Percentiles rank a stretch among this genome's conserved stretches.
Conservation (phyloP, 2,797 vertebrate genomes). For the Cuniculus paca region DNA sequence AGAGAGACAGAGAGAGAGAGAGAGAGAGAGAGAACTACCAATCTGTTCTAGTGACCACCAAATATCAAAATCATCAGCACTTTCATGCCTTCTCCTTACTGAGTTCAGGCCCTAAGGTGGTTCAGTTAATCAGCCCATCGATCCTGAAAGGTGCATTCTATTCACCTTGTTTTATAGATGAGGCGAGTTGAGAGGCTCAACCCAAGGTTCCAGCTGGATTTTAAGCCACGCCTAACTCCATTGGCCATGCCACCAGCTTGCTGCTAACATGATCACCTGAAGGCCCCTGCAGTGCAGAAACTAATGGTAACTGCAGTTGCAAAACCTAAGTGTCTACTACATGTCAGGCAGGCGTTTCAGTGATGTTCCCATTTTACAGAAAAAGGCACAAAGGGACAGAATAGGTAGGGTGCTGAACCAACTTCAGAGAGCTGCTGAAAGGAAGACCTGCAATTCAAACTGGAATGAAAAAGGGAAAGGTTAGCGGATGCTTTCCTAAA, state of each 20-base stretch:
- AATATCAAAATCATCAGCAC: background rate
- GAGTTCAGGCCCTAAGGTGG: background rate
- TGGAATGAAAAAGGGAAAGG: background rate
- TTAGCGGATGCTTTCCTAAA: background rate
- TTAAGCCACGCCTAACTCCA: background rate
- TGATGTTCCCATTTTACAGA: conserved; percentile 38
- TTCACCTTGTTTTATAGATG: background rate
- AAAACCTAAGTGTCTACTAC: background rate
- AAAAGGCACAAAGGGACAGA: background rate
- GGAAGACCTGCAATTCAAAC: background rate
- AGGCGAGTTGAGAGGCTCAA: background rate
- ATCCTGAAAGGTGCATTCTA: conserved; percentile 13
- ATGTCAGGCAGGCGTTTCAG: background rate
- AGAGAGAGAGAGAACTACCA: background rate
- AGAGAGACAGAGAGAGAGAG: background rate
- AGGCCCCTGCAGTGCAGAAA: background rate
- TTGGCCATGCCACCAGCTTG: background rate
- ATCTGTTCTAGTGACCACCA: background rate
- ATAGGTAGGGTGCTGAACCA: background rate
- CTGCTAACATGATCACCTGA: background rate
- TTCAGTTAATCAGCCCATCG: background rate
- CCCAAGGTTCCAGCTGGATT: background rate
- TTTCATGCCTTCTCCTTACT: background rate
- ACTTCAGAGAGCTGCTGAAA: background rate
- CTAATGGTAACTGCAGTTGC: background rate